Conservation (phyloP, 2,113 vertebrate species). For the Elephas maximus region DNA sequence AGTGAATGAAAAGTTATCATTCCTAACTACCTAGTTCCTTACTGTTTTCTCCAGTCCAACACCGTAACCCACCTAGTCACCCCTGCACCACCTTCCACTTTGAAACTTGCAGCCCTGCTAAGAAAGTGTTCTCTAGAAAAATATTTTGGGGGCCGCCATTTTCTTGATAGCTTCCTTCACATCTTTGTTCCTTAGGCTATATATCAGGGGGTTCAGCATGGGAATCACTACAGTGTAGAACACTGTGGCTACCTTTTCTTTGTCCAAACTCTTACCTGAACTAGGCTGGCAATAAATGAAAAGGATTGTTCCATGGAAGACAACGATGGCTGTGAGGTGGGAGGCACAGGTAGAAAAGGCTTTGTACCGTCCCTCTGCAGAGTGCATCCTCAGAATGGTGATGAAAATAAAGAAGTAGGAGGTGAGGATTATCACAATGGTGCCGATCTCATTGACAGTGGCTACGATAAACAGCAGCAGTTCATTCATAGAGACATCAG, state of each 20-base stretch:
- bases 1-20: too few relatives aligned
- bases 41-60: too few relatives aligned
- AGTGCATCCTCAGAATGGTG: slow-evolving; percentile 67
- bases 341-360: slow-evolving; percentile 22
- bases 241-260: neutral
- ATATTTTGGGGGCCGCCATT: too few relatives aligned
- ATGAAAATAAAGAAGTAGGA: neutral
- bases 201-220: neutral
- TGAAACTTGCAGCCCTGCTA: too few relatives aligned
- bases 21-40: too few relatives aligned
- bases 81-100: too few relatives aligned
- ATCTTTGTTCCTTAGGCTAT: neutral
- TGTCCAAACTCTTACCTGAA: neutral
- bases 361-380: slow-evolving; percentile 13
- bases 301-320: neutral
- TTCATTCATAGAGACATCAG: too few relatives aligned
- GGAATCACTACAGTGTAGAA: neutral
- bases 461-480: too few relatives aligned
- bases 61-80: too few relatives aligned
- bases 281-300: neutral
- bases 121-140: too few relatives aligned
- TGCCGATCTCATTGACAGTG: too few relatives aligned
- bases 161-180: neutral
- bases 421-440: too few relatives aligned
- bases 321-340: neutral